These are phyloP conservation scores for Melopsittacus undulatus DNA, from an alignment of 2,797 vertebrate species.

Conservation along the genomic window DNA sequence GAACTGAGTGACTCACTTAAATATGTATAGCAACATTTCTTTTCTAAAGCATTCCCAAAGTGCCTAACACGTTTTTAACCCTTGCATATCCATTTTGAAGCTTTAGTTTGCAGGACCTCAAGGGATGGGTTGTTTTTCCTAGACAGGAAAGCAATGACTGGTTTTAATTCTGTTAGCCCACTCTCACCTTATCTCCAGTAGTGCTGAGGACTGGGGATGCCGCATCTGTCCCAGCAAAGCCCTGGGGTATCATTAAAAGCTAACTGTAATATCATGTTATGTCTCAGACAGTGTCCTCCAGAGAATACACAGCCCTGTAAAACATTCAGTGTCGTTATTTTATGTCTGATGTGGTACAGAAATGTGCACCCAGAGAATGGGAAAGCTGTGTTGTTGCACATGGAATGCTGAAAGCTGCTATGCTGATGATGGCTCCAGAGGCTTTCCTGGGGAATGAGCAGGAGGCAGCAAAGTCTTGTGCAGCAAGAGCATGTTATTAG, in stretches of 20 bases:
- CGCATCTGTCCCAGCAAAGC: background rate
- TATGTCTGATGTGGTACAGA: background rate
- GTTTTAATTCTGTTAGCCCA: background rate
- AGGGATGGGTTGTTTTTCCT: background rate
- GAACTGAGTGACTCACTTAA: background rate
- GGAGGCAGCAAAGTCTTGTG: background rate
- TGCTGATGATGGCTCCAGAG: background rate
- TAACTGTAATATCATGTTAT: background rate
- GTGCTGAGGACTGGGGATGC: background rate
- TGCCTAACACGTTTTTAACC: background rate
- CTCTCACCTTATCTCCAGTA: background rate
- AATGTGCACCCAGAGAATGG: background rate
- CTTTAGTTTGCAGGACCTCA: background rate
- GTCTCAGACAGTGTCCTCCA: background rate
- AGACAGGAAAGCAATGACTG: background rate
- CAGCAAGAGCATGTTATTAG: background rate
- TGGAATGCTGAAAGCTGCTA: background rate
- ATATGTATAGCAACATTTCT: background rate
- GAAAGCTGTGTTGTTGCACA: background rate
- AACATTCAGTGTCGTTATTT: background rate
- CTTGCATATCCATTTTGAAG: background rate
- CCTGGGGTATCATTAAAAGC: background rate
- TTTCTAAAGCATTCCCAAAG: background rate
- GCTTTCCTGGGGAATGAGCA: background rate
- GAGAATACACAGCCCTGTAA: background rate